phyloP scores from a whole-genome alignment of 2,888 invertebrate genomes.

The Caenorhabditis panamensis region DNA sequence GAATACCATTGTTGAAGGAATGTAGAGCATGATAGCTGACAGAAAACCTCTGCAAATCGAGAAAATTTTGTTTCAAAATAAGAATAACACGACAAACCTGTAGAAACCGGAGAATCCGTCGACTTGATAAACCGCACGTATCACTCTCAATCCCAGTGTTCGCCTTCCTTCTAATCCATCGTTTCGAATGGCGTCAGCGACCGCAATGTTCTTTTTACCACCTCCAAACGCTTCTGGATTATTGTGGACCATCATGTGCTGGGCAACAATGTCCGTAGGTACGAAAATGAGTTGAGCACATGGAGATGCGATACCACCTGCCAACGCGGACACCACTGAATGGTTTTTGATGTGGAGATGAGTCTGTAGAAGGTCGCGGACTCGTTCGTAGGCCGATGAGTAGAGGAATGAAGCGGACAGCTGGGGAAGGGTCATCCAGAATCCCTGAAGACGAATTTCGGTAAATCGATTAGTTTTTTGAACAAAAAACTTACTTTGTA shows the following conservation, averaged over 20 bases:
- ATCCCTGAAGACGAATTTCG: no score
- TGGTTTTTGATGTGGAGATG: conserved; percentile 70
- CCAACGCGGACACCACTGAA: conserved; percentile 70
- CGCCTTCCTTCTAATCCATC: conserved; percentile 71
- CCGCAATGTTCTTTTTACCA: conserved; percentile 73
- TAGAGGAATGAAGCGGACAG: conserved; percentile 79
- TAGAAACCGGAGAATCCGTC: conserved; percentile 79
- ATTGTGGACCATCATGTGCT: conserved; percentile 78
- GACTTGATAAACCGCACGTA: conserved; percentile 77
- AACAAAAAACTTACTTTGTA: conserved; percentile 73
- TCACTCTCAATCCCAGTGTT: conserved; percentile 78
- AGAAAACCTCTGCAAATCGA: conserved; percentile 73
- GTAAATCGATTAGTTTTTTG: no score
- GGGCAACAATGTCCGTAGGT: conserved; percentile 80
- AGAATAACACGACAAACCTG: no score
- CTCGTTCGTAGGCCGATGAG: conserved; percentile 77
- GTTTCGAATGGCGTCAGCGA: conserved; percentile 71
- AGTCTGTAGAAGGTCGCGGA: conserved; percentile 74
- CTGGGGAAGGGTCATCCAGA: conserved; percentile 81
- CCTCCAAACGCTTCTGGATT: conserved; percentile 71
- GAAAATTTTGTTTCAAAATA: neutral
- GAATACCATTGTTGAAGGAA: conserved; percentile 80
- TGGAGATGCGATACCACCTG: conserved; percentile 74
- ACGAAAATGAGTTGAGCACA: conserved; percentile 78
- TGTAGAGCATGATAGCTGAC: conserved; percentile 78